These are phyloP conservation scores for Ochropleura plecta DNA, from an alignment of 2,888 invertebrate species.

Conservation along the genomic window DNA sequence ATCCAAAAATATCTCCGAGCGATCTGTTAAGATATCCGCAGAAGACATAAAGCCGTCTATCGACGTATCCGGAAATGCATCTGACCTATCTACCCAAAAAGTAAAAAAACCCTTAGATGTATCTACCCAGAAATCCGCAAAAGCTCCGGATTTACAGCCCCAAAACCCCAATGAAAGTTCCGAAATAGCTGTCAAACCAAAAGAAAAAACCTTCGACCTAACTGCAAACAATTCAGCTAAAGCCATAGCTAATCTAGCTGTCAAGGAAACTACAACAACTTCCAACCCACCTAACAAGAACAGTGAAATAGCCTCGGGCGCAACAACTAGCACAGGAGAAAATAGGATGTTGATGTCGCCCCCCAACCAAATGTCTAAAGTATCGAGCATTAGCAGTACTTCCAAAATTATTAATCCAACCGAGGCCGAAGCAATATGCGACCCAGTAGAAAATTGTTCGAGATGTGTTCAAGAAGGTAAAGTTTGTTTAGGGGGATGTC, in stretches of 20 bases:
- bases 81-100: neutral
- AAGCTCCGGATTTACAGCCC: neutral
- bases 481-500: slow-evolving; percentile 74
- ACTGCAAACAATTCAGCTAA: neutral
- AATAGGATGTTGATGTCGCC: neutral
- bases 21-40: neutral
- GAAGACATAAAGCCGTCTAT: neutral
- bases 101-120: too few species aligned
- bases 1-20: neutral
- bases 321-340: neutral
- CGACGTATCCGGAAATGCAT: neutral
- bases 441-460: slow-evolving; percentile 63
- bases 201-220: neutral
- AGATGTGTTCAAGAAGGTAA: slow-evolving; percentile 73
- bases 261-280: neutral
- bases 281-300: neutral
- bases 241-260: neutral
- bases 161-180: too few species aligned
- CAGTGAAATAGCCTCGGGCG: neutral
- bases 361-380: neutral
- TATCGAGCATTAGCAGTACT: neutral
- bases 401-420: neutral
- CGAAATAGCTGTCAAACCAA: neutral
- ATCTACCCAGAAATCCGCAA: neutral
- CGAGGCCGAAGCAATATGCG: neutral